Evolutionary conservation across 1,140 invertebrate species (phyloP), one percentile per base, ranked within the genome.

Genomic region (Drosophila sechellia): DNA sequence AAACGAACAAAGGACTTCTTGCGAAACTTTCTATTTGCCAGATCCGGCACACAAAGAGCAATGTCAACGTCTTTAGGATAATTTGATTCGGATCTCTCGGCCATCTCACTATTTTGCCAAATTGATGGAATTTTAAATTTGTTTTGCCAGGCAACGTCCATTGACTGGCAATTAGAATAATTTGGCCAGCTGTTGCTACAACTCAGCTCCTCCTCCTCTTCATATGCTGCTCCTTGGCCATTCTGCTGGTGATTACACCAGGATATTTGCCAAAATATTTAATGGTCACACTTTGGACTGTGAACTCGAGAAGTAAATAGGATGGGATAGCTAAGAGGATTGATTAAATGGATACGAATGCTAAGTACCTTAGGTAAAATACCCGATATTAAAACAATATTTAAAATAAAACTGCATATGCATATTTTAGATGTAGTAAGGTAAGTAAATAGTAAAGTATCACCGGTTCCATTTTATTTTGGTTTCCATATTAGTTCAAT

Each of bases 101-200:
- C 39, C 20, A 45, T 52, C 46, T 46, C 40, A 85, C 65, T 87
- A 68, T 76, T 87, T 83, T 69, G 66, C 52, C 66, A 74, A 85
- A 85, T 80, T 86, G 79, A 87, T 83, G 46, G 83, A 87, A 86
- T 86, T 83, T 83, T 76, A 66, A 87, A 86, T 87, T 72, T 79
- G 75, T 78, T 83, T 79, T 76, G 53, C 70, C 54, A 77, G 65
- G 34, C 17, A 65, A 59, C 34, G 66, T 58, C 43, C 61, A 77
- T 73, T 56, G 72, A 57, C 69, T 58, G 34, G 59, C 77, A 72
- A 81, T 81, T 81, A 84, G 58, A 84, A 77, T 89, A 79, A 84
- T 79, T 87, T 77, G 61, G 46, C 43, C 63, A 77, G 81, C 64
- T 66, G 58, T 39, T 72, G 57, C 27, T 49, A 25, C 22, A 57